These are phyloP conservation scores for Morpho helenor DNA, from an alignment of 2,888 invertebrate genomes.

Conservation along the genomic window DNA sequence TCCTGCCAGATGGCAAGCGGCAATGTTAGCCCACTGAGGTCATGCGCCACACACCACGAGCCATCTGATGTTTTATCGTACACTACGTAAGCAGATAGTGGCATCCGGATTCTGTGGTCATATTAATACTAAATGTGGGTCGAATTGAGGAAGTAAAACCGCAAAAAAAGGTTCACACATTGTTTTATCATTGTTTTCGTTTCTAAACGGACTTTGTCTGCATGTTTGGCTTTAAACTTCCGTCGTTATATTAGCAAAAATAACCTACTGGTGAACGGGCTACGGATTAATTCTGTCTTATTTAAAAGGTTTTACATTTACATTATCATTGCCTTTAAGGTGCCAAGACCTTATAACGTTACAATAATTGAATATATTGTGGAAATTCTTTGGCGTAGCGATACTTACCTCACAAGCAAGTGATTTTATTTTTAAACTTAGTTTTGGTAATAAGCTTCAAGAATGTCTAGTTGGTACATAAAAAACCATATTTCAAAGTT, in stretches of 20 bases:
- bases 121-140: constrained; percentile 43
- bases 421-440: too few species aligned
- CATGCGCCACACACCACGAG: constrained; percentile 30
- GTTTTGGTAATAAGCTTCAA: too few species aligned
- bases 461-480: too few species aligned
- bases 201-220: not conserved
- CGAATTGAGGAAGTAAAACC: constrained; percentile 69
- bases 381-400: too few species aligned
- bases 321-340: too few species aligned
- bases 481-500: too few species aligned
- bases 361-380: too few species aligned
- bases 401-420: too few species aligned
- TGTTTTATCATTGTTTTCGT: constrained; percentile 28
- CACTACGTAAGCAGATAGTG: constrained; percentile 50
- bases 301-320: too few species aligned
- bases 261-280: too few species aligned
- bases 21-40: constrained; percentile 31
- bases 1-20: constrained; percentile 53
- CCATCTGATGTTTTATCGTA: constrained; percentile 57
- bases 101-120: constrained; percentile 58
- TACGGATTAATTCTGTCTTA: too few species aligned
- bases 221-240: constrained; percentile 12
- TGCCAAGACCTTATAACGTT: too few species aligned
- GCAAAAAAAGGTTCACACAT: constrained; percentile 51
- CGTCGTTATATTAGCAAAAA: constrained; percentile 5